Percentiles rank a stretch among this genome's conserved stretches.
These are phyloP conservation scores for Microhierax caerulescens DNA, from an alignment of 2,797 vertebrate species.

Conservation along the genomic window DNA sequence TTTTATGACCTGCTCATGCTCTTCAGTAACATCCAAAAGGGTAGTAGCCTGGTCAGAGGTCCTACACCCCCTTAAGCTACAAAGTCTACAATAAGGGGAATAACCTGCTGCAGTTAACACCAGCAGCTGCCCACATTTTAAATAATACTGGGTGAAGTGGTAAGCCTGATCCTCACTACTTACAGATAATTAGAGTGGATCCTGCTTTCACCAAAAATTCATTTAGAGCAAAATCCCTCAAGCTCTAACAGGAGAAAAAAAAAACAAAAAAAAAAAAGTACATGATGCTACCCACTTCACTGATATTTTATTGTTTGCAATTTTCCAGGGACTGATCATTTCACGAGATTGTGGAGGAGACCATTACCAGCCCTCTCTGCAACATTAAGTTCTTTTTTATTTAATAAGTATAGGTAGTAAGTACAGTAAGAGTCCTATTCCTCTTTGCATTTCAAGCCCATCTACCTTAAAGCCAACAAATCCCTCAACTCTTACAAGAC, in stretches of 20 bases:
- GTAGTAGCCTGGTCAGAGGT: not conserved
- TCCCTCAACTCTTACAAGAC: not conserved
- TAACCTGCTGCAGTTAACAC: not conserved
- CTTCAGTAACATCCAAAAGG: not conserved
- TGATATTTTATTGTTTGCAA: not conserved
- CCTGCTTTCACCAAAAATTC: not conserved
- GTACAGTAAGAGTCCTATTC: not conserved
- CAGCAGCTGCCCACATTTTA: not conserved
- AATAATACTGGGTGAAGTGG: not conserved
- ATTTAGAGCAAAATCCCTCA: not conserved
- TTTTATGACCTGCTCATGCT: not conserved
- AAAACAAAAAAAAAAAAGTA: not conserved
- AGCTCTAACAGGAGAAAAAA: not conserved
- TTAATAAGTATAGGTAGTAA: no score
- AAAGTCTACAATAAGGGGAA: not conserved
- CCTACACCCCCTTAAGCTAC: no score
- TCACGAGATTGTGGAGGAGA: not conserved
- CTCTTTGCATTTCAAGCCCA: not conserved
- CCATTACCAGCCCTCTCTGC: not conserved
- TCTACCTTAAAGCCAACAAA: not conserved
- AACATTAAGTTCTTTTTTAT: not conserved
- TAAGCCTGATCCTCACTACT: not conserved
- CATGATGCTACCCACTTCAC: not conserved
- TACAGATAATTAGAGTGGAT: not conserved
- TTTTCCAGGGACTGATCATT: conserved; percentile 21